Evolutionary conservation across 2,797 vertebrate genomes (phyloP), one percentile per base, ranked within the genome.

Genomic region (Enteromius treurensis): DNA sequence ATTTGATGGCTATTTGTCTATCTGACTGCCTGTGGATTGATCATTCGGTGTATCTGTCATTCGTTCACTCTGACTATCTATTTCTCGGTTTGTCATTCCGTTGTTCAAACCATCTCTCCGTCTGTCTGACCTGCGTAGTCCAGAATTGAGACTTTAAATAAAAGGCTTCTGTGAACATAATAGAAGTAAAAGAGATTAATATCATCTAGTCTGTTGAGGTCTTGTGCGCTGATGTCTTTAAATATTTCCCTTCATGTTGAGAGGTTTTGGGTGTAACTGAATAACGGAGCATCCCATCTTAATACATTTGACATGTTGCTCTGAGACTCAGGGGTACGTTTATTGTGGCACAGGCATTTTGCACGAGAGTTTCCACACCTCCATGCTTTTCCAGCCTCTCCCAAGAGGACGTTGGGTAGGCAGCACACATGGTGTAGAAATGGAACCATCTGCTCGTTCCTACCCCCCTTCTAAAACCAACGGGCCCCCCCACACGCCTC

Each of bases 391-490:
- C 40, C 55, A 87, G 91, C 91, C 87, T 90, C 68, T 87, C 86
- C 83, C 47, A 58, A 19, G 80, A 55, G 83, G 60, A 69, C 69
- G 17, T 81, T 73, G 40, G 77, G 68, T 80, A 67, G 79, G 87
- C 87, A 82, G 81, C 81, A 85, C 91, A 85, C 69, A 86, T 88
- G 73, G 78, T 55, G 42, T 42, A 80, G 79, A 79, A 49, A 89
- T 87, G 83, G 62, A 77, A 84, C 77, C 87, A 87, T 85, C 84
- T 89, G 87, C 84, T 77, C 70, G 64, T 23, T 32, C 82, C 81
- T 68, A 84, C 53, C 84, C 73, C 80, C 64, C n/a, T 73, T 68
- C 75, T 84, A 88, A 89, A 69, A 73, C 85, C 60, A 65, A 71
- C 76, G 55, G 55, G 26, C 87, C 87, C 55, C 17, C 17, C 87